Evolutionary conservation across 2,888 invertebrate genomes (phyloP).

Genomic region (Trilocha varians): DNA sequence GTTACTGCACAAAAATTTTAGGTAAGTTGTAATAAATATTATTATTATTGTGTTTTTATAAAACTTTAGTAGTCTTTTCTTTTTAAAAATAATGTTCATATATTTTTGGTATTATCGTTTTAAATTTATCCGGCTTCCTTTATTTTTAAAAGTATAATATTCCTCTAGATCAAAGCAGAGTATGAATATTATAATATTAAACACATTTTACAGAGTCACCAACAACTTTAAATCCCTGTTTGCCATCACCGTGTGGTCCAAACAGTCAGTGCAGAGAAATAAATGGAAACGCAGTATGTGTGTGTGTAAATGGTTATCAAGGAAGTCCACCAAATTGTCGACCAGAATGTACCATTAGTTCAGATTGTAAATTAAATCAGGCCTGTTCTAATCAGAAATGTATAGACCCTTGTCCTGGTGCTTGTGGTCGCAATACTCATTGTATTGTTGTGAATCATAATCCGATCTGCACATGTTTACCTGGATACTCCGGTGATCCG

Average conservation of each 20-base stretch:
- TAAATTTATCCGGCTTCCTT: no score
- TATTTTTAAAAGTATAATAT: no score
- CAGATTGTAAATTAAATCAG: constrained; percentile 78
- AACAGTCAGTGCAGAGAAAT: constrained; percentile 81
- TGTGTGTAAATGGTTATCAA: constrained; percentile 78
- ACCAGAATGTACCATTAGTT: constrained; percentile 84
- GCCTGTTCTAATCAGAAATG: constrained; percentile 86
- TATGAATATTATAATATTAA: background rate
- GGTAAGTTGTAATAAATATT: constrained; percentile 26
- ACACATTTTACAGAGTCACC: constrained; percentile 32
- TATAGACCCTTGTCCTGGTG: constrained; percentile 81
- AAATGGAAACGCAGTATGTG: constrained; percentile 80
- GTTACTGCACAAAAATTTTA: constrained; percentile 65
- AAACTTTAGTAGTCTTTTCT: no score
- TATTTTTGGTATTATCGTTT: no score
- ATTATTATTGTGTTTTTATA: no score
- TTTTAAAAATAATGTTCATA: no score
- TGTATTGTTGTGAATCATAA: constrained; percentile 78
- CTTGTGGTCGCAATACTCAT: constrained; percentile 76
- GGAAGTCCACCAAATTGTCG: constrained; percentile 83
- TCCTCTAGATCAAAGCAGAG: no score
- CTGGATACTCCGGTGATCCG: constrained; percentile 80
- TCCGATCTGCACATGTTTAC: constrained; percentile 77
- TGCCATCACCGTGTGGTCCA: constrained; percentile 77
- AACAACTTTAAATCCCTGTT: constrained; percentile 38